A percentile compares a stretch with the other conserved stretches of the same genome.
phyloP scores from a whole-genome alignment of 2,888 invertebrate genomes.

The Chesias legatella region DNA sequence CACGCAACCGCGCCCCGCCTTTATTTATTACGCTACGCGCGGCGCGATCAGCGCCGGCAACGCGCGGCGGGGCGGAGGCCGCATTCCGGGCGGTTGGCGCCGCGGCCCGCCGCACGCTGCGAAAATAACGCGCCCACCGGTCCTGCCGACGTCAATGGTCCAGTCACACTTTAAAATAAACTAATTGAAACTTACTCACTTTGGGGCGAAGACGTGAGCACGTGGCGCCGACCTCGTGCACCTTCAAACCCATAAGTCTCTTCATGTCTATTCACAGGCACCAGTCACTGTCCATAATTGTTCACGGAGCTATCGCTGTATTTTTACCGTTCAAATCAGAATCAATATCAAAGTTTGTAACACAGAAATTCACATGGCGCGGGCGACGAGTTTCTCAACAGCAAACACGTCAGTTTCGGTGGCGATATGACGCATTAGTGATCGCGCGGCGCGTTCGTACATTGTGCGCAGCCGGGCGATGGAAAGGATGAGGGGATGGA shows the following conservation, averaged over 20 bases:
- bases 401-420: conserved; percentile 59
- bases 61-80: conserved; percentile 70
- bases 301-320: conserved; percentile 17
- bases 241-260: conserved; percentile 42
- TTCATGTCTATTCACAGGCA: conserved; percentile 46
- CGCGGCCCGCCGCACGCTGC: conserved; percentile 52
- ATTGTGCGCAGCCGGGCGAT: conserved; percentile 62
- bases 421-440: conserved; percentile 78
- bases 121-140: conserved; percentile 64
- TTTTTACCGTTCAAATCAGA: conserved; percentile 24
- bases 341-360: conserved; percentile 46
- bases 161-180: conserved; percentile 74
- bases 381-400: conserved; percentile 54
- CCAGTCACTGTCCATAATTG: conserved; percentile 60
- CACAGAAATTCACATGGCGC: conserved; percentile 74
- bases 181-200: conserved; percentile 67
- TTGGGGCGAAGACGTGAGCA: conserved; percentile 51
- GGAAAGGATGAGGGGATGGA: conserved; percentile 49
- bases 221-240: conserved; percentile 64
- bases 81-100: conserved; percentile 66
- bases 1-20: conserved; percentile 79
- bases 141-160: conserved; percentile 47
- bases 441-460: conserved; percentile 72
- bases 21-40: conserved; percentile 79
- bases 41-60: conserved; percentile 56